These are phyloP conservation scores for Emys orbicularis DNA, from an alignment of 2,797 vertebrate species.

Conservation along the genomic window DNA sequence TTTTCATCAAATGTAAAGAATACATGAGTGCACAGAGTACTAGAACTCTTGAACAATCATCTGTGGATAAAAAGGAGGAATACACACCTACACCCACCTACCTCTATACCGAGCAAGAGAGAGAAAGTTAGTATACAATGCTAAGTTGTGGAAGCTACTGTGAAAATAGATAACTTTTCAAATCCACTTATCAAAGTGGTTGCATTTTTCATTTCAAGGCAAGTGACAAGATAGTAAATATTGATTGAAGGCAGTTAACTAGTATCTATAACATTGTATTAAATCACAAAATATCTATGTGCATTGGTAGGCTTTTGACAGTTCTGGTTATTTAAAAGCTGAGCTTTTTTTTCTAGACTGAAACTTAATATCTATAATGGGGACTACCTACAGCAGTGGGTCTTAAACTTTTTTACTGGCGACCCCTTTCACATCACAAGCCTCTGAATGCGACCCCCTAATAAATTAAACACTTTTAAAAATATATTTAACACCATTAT, in stretches of 20 bases:
- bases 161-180: constrained; percentile 62
- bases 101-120: neutral
- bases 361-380: neutral
- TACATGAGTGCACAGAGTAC: neutral
- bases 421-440: too few species aligned
- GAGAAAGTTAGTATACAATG: neutral
- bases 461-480: too few species aligned
- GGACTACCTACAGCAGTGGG: neutral
- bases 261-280: constrained; percentile 18
- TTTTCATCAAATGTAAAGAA: neutral
- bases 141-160: constrained; percentile 31
- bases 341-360: neutral
- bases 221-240: constrained; percentile 62
- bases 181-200: constrained; percentile 58
- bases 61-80: neutral
- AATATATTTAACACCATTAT: too few species aligned
- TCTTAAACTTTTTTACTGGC: too few species aligned
- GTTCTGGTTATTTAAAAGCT: constrained; percentile 21
- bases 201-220: constrained; percentile 62
- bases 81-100: fast-evolving
- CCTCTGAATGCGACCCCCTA: too few species aligned
- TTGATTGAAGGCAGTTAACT: constrained; percentile 56
- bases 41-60: neutral
- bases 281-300: constrained; percentile 25
- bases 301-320: constrained; percentile 14